These are phyloP conservation scores for Orchesella cincta DNA, from an alignment of 1,140 invertebrate genomes.

Conservation along the genomic window DNA sequence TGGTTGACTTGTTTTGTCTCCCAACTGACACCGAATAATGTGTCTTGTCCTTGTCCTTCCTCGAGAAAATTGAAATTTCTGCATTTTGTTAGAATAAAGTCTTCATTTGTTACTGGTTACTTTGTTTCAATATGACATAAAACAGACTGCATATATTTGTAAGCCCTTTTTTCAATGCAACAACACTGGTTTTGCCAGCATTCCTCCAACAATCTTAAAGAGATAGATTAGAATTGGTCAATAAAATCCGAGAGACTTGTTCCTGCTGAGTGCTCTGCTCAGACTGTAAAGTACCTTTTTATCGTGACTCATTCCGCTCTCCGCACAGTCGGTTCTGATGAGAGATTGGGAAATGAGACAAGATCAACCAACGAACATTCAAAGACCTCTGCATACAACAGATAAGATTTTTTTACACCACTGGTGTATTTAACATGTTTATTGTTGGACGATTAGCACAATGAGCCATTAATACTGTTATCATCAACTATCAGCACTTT, in stretches of 20 bases:
- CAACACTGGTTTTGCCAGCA: too few relatives aligned
- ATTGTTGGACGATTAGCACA: background rate
- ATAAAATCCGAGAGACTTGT: slow-evolving; percentile 5
- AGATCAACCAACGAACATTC: background rate
- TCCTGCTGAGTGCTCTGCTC: background rate
- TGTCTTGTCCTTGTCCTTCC: too few relatives aligned
- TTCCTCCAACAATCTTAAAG: too few relatives aligned
- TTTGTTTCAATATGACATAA: too few relatives aligned
- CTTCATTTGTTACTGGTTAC: too few relatives aligned
- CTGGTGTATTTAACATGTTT: background rate
- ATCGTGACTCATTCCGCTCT: background rate
- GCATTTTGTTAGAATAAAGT: too few relatives aligned
- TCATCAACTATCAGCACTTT: background rate
- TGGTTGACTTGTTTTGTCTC: too few relatives aligned
- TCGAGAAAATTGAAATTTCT: too few relatives aligned
- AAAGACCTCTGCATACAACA: background rate
- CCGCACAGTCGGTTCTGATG: background rate
- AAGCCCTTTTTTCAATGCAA: too few relatives aligned
- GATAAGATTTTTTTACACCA: background rate
- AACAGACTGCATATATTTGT: too few relatives aligned
- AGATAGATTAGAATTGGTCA: slow-evolving; percentile 10
- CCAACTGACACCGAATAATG: too few relatives aligned
- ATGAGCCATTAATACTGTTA: background rate
- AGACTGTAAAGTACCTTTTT: slow-evolving; percentile 21
- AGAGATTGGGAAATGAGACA: background rate